Base-by-base conservation (phyloP, 2,797 vertebrate species). In the Hemitrygon akajei region DNA sequence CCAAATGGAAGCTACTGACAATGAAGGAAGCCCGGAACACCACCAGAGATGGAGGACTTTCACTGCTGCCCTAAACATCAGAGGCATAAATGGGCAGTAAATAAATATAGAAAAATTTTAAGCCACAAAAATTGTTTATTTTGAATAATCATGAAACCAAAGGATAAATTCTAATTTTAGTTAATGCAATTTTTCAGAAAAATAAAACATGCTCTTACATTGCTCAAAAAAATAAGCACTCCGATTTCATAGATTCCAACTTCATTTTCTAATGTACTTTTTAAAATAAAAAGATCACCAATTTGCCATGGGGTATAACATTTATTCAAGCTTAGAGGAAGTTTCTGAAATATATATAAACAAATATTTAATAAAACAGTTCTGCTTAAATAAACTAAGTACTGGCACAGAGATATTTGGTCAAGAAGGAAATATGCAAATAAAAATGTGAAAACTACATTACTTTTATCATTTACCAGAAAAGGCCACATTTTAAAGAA, bases 341-440 rank as follows among this genome's bases (percentile, higher is more conserved):
- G 63, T 89, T 69, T 89, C 16, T 22, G 60, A 66, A 66, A 37
- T 69, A 14, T 89, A 18, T 47, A 87, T 63, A 89, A 89, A 89
- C n/a, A 37, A 69, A 30, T 34, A 89, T 69, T 37, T 37, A 22
- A 89, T 63, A 7, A 87, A 89, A 69, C 0, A 7, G 60, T 66
- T 89, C 60, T 69, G 16, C 60, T 79, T 79, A 66, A 18, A 66
- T 89, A 89, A 27, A 84, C 82, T 5, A 84, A 84, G 27, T 66
- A 89, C 60, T 89, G 60, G 30, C 14, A 34, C n/a, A 69, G 1
- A 34, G 25, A 84, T 66, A 89, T 89, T 89, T 66, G 12, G 60
- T 89, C 86, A 89, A 89, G 60, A 30, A 30, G 58, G 47, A 20
- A 87, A 86, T 37, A 89, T 89, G 63, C 18, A 89, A 87, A 86